Evolutionary conservation across 2,797 vertebrate genomes (phyloP).

Genomic region (Lithobates pipiens): DNA sequence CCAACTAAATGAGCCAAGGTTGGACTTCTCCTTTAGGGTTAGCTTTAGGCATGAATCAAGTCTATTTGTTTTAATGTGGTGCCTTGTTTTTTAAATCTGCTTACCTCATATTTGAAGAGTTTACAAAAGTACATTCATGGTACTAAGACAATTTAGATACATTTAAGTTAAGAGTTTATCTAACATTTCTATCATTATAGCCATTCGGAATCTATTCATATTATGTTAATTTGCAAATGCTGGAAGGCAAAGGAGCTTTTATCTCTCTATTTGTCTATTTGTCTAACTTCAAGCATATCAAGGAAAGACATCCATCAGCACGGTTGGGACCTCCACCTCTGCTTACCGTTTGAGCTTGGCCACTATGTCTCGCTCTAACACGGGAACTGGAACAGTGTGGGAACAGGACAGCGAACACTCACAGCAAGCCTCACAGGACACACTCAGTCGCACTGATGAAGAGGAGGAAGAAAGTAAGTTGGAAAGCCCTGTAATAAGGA

Average conservation of each 20-base stretch:
- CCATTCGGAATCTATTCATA: too few species aligned
- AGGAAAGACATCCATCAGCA: constrained; percentile 97
- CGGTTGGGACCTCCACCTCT: constrained; percentile 94
- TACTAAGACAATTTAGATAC: too few species aligned
- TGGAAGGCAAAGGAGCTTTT: not conserved
- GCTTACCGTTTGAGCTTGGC: constrained; percentile 95
- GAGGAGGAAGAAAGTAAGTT: constrained; percentile 97
- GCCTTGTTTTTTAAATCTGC: too few species aligned
- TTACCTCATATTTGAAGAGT: too few species aligned
- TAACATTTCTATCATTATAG: too few species aligned
- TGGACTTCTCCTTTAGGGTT: too few species aligned
- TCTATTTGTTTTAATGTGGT: too few species aligned
- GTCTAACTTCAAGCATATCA: constrained; percentile 91
- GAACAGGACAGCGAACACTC: constrained; percentile 98
- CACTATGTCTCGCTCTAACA: constrained; percentile 99
- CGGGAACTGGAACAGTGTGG: constrained; percentile 96
- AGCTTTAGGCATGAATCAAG: too few species aligned
- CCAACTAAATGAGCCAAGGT: too few species aligned
- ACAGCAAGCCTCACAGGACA: constrained; percentile 96
- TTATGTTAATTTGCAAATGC: too few species aligned
- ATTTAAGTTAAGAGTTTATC: too few species aligned
- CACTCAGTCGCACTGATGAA: constrained; percentile 93
- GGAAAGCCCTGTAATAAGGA: not conserved
- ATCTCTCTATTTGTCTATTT: not conserved
- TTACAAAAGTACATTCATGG: too few species aligned